Conservation (phyloP, 2,113 vertebrate species). For the Potamarius usumacintae region DNA sequence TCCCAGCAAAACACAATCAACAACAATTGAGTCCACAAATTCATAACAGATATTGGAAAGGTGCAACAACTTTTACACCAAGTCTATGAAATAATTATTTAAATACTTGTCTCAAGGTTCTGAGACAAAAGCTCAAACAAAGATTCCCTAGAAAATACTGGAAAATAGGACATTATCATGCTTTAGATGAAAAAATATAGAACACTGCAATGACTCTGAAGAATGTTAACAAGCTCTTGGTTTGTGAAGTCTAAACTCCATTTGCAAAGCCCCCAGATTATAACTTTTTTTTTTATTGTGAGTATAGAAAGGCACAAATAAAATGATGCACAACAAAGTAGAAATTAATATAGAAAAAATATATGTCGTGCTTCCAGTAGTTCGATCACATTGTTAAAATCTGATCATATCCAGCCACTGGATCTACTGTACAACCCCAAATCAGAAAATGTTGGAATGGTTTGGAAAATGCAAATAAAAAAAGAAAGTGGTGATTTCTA, state of each 20-base stretch:
- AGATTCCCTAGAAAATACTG: not conserved
- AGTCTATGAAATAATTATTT: not conserved
- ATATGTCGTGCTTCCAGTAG: too few species aligned
- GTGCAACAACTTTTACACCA: not conserved
- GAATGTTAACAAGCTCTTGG: too few species aligned
- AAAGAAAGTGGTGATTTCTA: too few species aligned
- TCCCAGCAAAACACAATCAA: not conserved
- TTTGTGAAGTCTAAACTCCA: not conserved
- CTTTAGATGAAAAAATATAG: not conserved
- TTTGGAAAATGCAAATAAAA: too few species aligned
- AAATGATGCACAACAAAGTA: too few species aligned
- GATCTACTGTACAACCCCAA: too few species aligned
- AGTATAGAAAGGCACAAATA: too few species aligned
- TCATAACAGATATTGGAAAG: not conserved
- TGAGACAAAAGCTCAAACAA: not conserved
- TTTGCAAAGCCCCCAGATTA: not conserved
- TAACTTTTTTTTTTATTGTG: not conserved
- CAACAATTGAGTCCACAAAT: not conserved
- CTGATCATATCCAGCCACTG: too few species aligned
- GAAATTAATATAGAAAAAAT: too few species aligned
- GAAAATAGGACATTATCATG: not conserved
- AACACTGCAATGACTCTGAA: too few species aligned
- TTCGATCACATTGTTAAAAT: too few species aligned
- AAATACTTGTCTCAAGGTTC: not conserved
- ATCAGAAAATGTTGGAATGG: too few species aligned